These are phyloP conservation scores for Calephelis perditalis DNA, from an alignment of 2,888 invertebrate species.

Conservation along the genomic window DNA sequence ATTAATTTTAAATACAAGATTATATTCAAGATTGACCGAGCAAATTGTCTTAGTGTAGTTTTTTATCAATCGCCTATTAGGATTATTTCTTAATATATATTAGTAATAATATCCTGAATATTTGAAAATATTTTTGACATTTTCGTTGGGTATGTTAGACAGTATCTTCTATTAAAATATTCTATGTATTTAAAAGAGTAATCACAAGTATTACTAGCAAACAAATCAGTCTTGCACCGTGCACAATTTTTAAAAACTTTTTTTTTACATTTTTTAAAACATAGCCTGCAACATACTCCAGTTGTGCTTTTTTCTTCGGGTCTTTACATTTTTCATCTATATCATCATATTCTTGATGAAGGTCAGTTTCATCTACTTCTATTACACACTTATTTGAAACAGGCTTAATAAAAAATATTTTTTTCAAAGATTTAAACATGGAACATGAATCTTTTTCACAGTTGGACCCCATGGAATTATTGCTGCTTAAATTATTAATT, in stretches of 20 bases:
- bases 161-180: not conserved
- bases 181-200: not conserved
- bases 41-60: too few relatives aligned
- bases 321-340: not conserved
- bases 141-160: too few relatives aligned
- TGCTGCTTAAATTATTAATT: constrained; percentile 9
- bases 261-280: constrained; percentile 5
- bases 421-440: not conserved
- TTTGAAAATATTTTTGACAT: too few relatives aligned
- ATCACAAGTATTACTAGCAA: not conserved
- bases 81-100: too few relatives aligned
- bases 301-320: not conserved
- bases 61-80: too few relatives aligned
- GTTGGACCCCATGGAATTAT: constrained; percentile 2
- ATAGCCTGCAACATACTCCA: constrained; percentile 7
- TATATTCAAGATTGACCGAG: too few relatives aligned
- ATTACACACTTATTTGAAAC: too few relatives aligned
- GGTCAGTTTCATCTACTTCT: not conserved
- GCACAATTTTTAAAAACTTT: constrained; percentile 6
- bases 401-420: not conserved
- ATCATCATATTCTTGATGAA: not conserved
- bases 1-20: too few relatives aligned
- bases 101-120: too few relatives aligned
- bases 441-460: constrained; percentile 9
- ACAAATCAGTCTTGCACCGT: not conserved